Base-by-base conservation (phyloP, 2,888 invertebrate species). In the Stenurella melanura region DNA sequence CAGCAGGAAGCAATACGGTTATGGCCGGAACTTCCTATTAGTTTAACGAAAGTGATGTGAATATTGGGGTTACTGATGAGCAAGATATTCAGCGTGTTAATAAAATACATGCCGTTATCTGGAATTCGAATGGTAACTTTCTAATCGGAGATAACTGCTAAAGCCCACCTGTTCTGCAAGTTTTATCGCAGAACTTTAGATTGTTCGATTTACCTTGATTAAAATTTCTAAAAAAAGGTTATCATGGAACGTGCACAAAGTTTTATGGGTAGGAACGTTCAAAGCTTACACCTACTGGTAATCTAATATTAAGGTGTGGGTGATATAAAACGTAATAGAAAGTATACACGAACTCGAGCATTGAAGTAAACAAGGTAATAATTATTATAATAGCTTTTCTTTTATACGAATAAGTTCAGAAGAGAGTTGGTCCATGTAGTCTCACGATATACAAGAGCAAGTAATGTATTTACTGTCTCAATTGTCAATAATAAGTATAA, bases 1-100 rank as follows among this genome's bases (percentile, higher is more conserved):
- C 50, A 50, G 50, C 50, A 50, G 50, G 50, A 50, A 50, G 50
- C 50, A 50, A 50, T 50, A 50, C n/a, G n/a, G 50, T 50, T n/a
- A 50, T 50, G 50, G 50, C 7, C 50, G 50, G 50, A 50, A 50
- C n/a, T 50, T 50, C 50, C 50, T 50, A n/a, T 50, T 50, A 50
- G 50, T n/a, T 50, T 50, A 50, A n/a, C 50, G 50, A 50, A 50
- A 50, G n/a, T 50, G 50, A 50, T 50, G n/a, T n/a, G 15, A 50
- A 50, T 50, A 50, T 50, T 6, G 50, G n/a, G n/a, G 15, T 4
- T 50, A n/a, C 4, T 50, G 50, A 50, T 50, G 50, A 5, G n/a
- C n/a, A 50, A n/a, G 15, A 17, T 0, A n/a, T 50, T 50, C 50
- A n/a, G n/a, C 2, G n/a, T 50, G 2, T 50, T 50, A n/a, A 12